These are phyloP conservation scores for Hypotaenidia okinawae DNA, from an alignment of 2,797 vertebrate species.

Conservation along the genomic window DNA sequence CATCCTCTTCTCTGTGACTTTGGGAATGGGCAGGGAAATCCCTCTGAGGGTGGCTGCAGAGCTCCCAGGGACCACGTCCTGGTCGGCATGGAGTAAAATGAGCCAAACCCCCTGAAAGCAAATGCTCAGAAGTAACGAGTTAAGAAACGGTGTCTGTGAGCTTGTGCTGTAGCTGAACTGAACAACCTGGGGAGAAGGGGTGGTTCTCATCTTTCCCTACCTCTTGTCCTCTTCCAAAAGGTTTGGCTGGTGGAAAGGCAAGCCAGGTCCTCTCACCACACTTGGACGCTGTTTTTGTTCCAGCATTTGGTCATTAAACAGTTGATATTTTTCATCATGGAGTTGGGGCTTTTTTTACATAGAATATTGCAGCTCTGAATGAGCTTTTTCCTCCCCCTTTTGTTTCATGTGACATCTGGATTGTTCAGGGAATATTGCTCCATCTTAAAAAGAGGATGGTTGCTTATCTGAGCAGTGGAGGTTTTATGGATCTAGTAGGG, in stretches of 20 bases:
- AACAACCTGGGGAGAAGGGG: not conserved
- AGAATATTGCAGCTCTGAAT: not conserved
- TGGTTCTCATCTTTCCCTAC: not conserved
- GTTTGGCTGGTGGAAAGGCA: not conserved
- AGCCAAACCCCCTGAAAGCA: not conserved
- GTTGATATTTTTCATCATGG: not conserved
- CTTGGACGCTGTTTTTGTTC: not conserved
- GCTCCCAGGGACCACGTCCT: not conserved
- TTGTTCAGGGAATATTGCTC: not conserved
- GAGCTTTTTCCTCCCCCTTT: not conserved
- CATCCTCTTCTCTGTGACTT: not conserved
- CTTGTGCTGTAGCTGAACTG: not conserved
- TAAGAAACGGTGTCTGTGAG: not conserved
- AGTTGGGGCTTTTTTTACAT: not conserved
- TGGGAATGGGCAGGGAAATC: not conserved
- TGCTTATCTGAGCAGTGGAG: not conserved
- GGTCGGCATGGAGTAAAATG: not conserved
- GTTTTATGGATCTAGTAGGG: not conserved
- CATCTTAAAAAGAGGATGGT: not conserved
- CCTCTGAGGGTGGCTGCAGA: rapidly evolving
- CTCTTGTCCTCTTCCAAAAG: not conserved
- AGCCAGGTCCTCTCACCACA: not conserved
- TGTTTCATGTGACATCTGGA: not conserved
- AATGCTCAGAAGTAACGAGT: not conserved
- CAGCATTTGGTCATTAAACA: not conserved